Conservation (phyloP, 2,888 invertebrate genomes). For the Ornithoptera priamus region DNA sequence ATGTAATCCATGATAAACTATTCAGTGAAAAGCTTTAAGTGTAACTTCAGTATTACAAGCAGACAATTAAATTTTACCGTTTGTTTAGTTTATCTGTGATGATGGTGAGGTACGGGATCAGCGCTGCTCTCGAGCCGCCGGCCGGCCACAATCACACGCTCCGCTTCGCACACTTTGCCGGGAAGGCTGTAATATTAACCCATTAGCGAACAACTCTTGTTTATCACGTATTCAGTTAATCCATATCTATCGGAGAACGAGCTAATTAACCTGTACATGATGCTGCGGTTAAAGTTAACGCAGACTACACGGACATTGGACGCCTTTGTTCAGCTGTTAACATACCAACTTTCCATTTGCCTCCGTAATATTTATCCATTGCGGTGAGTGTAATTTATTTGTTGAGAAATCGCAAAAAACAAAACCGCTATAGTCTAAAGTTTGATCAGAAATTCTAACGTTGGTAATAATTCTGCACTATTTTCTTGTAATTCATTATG, state of each 20-base stretch:
- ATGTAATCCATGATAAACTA: not conserved
- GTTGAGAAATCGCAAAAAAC: too few species aligned
- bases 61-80: not conserved
- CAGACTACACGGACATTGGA: not conserved
- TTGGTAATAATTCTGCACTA: too few species aligned
- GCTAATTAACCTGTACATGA: constrained; percentile 8
- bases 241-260: constrained; percentile 1
- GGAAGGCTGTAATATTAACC: constrained; percentile 20
- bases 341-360: too few species aligned
- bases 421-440: too few species aligned
- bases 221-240: constrained; percentile 15
- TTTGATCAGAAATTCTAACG: too few species aligned
- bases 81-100: not conserved
- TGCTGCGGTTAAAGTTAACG: not conserved
- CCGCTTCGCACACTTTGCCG: constrained; percentile 13
- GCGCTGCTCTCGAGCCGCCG: not conserved
- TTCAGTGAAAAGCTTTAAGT: not conserved
- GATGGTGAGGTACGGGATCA: not conserved
- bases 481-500: not conserved
- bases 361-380: too few species aligned
- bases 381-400: too few species aligned
- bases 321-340: too few species aligned
- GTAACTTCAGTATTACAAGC: not conserved
- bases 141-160: constrained; percentile 7
- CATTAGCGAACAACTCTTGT: constrained; percentile 15